Evolutionary conservation across 2,888 invertebrate genomes (phyloP).

Genomic region (Drosophila antonietae): DNA sequence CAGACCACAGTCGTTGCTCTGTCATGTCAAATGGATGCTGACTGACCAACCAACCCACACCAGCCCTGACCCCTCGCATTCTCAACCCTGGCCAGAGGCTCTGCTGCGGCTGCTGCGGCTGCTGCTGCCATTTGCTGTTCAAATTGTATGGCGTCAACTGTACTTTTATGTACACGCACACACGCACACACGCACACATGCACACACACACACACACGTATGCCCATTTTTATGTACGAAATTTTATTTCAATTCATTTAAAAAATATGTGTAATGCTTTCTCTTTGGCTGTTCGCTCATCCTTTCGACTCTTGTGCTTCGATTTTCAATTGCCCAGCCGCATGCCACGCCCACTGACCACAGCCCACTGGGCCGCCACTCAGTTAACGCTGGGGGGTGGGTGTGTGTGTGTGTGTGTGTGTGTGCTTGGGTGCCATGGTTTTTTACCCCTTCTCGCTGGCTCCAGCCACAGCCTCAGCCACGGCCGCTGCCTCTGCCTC

Average conservation of each 20-base stretch:
- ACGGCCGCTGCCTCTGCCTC: background rate
- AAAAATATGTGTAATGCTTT: slow-evolving; percentile 74
- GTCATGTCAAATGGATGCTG: slow-evolving; percentile 63
- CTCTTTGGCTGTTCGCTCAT: slow-evolving; percentile 45
- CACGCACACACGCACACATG: slow-evolving; percentile 33
- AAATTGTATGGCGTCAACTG: slow-evolving; percentile 81
- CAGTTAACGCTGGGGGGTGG: background rate
- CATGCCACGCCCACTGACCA: slow-evolving; percentile 39
- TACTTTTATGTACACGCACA: slow-evolving; percentile 70
- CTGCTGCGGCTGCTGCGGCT: slow-evolving; percentile 18
- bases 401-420: background rate
- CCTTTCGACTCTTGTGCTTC: slow-evolving; percentile 71
- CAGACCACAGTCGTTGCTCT: slow-evolving; percentile 49
- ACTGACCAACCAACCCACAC: slow-evolving; percentile 48
- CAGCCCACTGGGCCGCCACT: slow-evolving; percentile 10
- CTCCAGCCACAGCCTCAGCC: slow-evolving; percentile 13
- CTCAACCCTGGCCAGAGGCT: background rate
- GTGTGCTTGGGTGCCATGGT: slow-evolving; percentile 13
- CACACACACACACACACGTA: slow-evolving; percentile 30
- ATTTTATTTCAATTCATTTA: slow-evolving; percentile 79
- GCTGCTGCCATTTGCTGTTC: slow-evolving; percentile 64
- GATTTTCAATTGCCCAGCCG: slow-evolving; percentile 65
- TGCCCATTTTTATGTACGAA: slow-evolving; percentile 74
- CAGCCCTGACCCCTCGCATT: slow-evolving; percentile 15
- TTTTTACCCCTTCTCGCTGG: slow-evolving; percentile 19